A percentile compares a stretch with the other conserved stretches of the same genome.
phyloP scores from a whole-genome alignment of 2,888 invertebrate species.

The Oscheius onirici region DNA sequence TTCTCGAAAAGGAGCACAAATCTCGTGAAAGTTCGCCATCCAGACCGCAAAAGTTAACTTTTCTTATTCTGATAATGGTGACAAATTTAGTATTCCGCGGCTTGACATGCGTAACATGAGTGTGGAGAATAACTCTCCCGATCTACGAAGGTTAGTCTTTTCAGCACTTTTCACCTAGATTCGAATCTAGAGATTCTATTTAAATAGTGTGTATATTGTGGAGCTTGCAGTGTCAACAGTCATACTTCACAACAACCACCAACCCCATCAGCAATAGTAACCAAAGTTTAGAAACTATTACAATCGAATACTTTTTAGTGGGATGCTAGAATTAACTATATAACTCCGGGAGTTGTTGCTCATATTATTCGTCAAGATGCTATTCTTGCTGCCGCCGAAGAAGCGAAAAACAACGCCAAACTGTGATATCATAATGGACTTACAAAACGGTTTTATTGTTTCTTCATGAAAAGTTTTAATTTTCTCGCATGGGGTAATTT shows the following conservation, averaged over 20 bases:
- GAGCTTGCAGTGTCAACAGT: conserved; percentile 28
- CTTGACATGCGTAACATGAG: conserved; percentile 24
- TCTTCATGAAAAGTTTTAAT: background rate
- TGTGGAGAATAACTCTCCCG: background rate
- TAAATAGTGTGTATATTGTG: conserved; percentile 5
- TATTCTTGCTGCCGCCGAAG: background rate
- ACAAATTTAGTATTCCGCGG: conserved; percentile 11
- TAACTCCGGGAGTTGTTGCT: conserved; percentile 1
- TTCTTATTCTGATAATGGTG: background rate
- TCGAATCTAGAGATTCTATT: conserved; percentile 4
- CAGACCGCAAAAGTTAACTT: conserved; percentile 1
- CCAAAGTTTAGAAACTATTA: background rate
- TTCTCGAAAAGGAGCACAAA: background rate
- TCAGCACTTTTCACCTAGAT: background rate
- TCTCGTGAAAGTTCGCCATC: background rate
- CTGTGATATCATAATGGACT: background rate
- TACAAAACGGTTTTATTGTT: conserved; percentile 1
- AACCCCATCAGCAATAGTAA: conserved; percentile 8
- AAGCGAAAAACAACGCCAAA: background rate
- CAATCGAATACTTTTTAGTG: conserved; percentile 3
- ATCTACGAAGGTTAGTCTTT: conserved; percentile 17
- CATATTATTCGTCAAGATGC: conserved; percentile 27
- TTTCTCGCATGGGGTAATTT: no score
- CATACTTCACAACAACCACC: conserved; percentile 5
- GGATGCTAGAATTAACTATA: conserved; percentile 13